Base-by-base conservation (phyloP, 2,113 vertebrate species). In the Megalops atlanticus region DNA sequence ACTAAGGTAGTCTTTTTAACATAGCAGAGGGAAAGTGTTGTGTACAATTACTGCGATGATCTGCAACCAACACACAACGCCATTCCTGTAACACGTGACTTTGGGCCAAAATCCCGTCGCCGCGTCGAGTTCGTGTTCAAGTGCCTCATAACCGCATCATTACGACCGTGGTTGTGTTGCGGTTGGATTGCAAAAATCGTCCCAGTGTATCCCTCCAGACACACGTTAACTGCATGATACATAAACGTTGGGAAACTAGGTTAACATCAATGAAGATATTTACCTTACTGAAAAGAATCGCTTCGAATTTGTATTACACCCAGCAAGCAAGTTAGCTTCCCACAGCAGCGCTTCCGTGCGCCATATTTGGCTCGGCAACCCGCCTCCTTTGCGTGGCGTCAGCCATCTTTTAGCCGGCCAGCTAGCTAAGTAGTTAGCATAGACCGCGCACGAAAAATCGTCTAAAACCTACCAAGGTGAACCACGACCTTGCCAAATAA, bases 381-480 rank as follows among this genome's bases (percentile, higher is more conserved):
- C 27, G 43, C 74, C 43, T 76, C 74, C 43, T 76, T 7, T 35
- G 12, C 38, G n/a, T 40, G 52, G 31, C 41, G 68, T 70, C 69
- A 70, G 78, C 78, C 78, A 80, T 80, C 69, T 80, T 80, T 80
- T 80, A 73, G 78, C 78, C 14, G 21, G 33, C 68, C 73, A 21
- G 43, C 69, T 73, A 80, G 36, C 68, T 31, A n/a, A 64, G 1
- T 64, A 64, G 21, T 43, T 73, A 80, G 36, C 68, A 70, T 69
- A 73, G 33, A 80, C 43, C 41, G n/a, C 14, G 27, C n/a, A 71
- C 1, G 31, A 80, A 72, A 72, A 41, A 45, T 38, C 1, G 47
- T 21, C n/a, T 24, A n/a, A 21, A 35, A 14, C 21, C 36, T 21
- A 33, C 52, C 18, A 72, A 15, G 36, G 11, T 4, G 31, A 70